Base-by-base conservation (phyloP, 1,140 invertebrate genomes). In the Aphis craccivora region DNA sequence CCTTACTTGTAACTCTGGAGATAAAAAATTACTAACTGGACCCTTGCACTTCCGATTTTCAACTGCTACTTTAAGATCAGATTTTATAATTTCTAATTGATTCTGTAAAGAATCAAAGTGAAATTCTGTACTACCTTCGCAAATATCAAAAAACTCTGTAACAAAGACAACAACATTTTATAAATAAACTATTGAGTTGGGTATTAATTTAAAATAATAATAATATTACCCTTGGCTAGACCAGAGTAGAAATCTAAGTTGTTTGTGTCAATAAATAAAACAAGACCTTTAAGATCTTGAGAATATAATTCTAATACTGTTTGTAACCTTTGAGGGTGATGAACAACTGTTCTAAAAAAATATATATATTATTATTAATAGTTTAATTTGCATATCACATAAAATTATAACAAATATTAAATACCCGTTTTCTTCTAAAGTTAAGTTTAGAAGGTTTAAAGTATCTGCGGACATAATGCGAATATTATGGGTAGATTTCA, bases 401-500 rank as follows among this genome's bases (percentile, higher is more conserved):
- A 83, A 40, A 40, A 40, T 40, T 45, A 45, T 45, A 45, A 45
- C 9, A 45, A 45, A 45, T 45, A 86, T 30, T 90, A 84, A 25
- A 93, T 93, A 94, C 94, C 93, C 94, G 1, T 93, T 53, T 81
- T 51, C 60, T 92, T 94, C 48, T 37, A 94, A 89, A 43, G 91
- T 94, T 23, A 91, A 76, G 83, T 96, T 96, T 95, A 98, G 99
- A 94, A 99, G 96, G 95, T 99, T 98, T 94, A 99, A 96, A 51
- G 98, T 96, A 95, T 99, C 97, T 23, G 97, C 97, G 94, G 98
- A 97, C 18, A 99, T 95, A 93, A 99, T 97, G 90, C 99, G 96
- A 94, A 99, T 97, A 95, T 99, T 99, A 95, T 99, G 99, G 96
- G 99, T 99, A 95, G 99, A 98, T 96, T 99, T 99, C 95, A 99